Evolutionary conservation across 2,888 invertebrate species (phyloP).

Genomic region (Steinernema carpocapsae): DNA sequence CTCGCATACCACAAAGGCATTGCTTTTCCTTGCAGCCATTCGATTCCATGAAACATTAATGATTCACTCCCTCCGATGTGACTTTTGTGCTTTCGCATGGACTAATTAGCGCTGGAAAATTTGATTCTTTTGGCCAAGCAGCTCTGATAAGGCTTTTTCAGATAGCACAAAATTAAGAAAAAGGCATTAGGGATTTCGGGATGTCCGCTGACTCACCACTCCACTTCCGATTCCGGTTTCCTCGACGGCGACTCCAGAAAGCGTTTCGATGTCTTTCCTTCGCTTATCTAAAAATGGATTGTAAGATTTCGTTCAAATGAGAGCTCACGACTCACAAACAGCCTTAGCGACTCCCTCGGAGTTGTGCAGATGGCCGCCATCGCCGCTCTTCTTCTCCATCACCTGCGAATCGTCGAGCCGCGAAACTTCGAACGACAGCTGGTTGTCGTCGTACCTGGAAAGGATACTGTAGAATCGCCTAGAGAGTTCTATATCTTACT

Average conservation of each 20-base stretch:
- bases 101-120: too few relatives aligned
- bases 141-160: too few relatives aligned
- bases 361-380: constrained; percentile 61
- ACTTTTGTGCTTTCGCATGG: too few relatives aligned
- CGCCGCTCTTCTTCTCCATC: constrained; percentile 36
- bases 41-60: too few relatives aligned
- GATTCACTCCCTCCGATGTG: too few relatives aligned
- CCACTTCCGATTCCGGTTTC: constrained; percentile 68
- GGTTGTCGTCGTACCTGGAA: constrained; percentile 53
- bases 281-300: constrained; percentile 60
- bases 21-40: too few relatives aligned
- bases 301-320: neutral
- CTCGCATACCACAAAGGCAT: too few relatives aligned
- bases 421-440: constrained; percentile 63
- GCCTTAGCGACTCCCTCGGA: constrained; percentile 67
- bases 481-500: too few relatives aligned
- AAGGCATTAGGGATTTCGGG: too few relatives aligned
- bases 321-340: constrained; percentile 55
- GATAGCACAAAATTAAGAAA: too few relatives aligned
- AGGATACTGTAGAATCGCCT: too few relatives aligned
- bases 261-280: constrained; percentile 65
- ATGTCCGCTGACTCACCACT: constrained; percentile 45
- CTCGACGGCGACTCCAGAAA: constrained; percentile 64
- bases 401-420: constrained; percentile 48
- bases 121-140: too few relatives aligned